These are phyloP conservation scores for Serrognathus titanus DNA, from an alignment of 2,888 invertebrate species.

Conservation along the genomic window DNA sequence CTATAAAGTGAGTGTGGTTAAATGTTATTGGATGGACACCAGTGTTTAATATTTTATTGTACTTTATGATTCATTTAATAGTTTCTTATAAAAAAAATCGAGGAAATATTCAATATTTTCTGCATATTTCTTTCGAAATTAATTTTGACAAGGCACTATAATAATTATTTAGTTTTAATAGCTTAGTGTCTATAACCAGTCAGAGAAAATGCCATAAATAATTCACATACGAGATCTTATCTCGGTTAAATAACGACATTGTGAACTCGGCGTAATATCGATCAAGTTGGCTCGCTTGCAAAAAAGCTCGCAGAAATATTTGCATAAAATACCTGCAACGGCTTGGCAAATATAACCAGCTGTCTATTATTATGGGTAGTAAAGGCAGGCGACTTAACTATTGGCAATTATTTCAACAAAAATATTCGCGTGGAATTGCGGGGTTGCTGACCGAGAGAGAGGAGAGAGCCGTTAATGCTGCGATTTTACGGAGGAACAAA, in stretches of 20 bases:
- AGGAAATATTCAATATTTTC: too few relatives aligned
- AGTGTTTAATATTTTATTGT: too few relatives aligned
- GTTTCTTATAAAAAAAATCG: too few relatives aligned
- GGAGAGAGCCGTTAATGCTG: not conserved
- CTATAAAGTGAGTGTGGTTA: too few relatives aligned
- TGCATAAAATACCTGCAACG: slow-evolving; percentile 17
- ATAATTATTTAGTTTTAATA: not conserved
- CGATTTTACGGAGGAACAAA: not conserved
- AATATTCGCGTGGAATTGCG: not conserved
- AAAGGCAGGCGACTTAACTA: slow-evolving; percentile 8
- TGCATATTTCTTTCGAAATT: too few relatives aligned
- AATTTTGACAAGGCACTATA: not conserved
- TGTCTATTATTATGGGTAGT: slow-evolving; percentile 13
- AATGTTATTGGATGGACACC: too few relatives aligned
- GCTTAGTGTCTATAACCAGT: not conserved
- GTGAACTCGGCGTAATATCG: slow-evolving; percentile 20
- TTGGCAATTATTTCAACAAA: not conserved
- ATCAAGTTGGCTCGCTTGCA: slow-evolving; percentile 20
- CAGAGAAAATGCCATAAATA: not conserved
- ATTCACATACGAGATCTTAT: slow-evolving; percentile 17
- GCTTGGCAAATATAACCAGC: slow-evolving; percentile 11
- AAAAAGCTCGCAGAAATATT: slow-evolving; percentile 11
- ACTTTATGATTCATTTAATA: too few relatives aligned
- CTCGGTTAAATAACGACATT: slow-evolving; percentile 22
- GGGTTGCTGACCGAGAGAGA: not conserved